Evolutionary conservation across 2,113 vertebrate species (phyloP), one percentile per base, ranked within the genome.

Genomic region (Nothobranchius furzeri): DNA sequence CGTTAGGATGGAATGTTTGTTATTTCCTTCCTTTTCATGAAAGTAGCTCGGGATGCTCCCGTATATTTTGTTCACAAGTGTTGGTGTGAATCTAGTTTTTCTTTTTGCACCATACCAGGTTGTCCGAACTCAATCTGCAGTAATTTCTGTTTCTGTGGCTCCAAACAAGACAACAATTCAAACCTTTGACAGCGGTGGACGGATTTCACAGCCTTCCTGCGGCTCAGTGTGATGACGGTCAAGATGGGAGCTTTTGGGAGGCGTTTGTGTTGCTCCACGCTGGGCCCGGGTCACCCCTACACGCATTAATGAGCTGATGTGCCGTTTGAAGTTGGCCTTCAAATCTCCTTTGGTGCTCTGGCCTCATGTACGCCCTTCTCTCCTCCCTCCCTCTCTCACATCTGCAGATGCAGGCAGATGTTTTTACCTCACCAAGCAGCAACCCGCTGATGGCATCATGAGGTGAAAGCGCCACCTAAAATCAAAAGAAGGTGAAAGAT

Each of bases 301-400:
- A 84, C 76, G 82, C 88, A 82, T 89, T 89, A 87, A 90, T 87
- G 90, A 89, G 84, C 83, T 82, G 82, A 69, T 75, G 76, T 43
- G 1, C 11, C n/a, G 68, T 91, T 90, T 89, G 85, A 90, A 86
- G 86, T 89, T 73, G 85, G 85, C 86, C 88, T 87, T 91, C 73
- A 82, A 84, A 78, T 84, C 75, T 88, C 76, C 85, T 83, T 86
- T 86, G 75, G 73, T 63, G 48, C 76, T 72, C 42, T 65, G 82
- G 82, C 75, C 76, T 64, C 14, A 35, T 66, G 85, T 82, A 82
- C 61, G 56, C 64, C 71, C 49, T 60, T 73, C 57, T 20, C 60
- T 69, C 63, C 66, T 48, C 60, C 42, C 17, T 56, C 58, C 64
- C 67, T 49, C 57, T 37, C 17, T 68, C 68, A 74, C 37, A 76